These are phyloP conservation scores for Dynastes hyllus DNA, from an alignment of 2,888 invertebrate genomes.

Conservation along the genomic window DNA sequence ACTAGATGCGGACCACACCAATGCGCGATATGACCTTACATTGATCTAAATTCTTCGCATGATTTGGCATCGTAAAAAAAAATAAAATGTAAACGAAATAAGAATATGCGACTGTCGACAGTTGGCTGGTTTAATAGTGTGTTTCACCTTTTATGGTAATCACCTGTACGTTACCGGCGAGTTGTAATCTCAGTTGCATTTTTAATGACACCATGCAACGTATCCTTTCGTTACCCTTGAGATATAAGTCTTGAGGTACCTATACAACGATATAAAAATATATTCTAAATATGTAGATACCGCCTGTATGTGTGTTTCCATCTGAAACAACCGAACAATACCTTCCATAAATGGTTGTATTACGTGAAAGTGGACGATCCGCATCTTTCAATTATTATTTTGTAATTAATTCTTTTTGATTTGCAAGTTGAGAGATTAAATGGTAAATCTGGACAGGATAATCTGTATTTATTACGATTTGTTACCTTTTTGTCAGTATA, in stretches of 20 bases:
- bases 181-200: conserved; percentile 12
- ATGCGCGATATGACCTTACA: conserved; percentile 31
- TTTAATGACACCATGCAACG: conserved; percentile 16
- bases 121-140: no score
- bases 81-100: conserved; percentile 24
- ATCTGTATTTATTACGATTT: no score
- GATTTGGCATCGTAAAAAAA: conserved; percentile 12
- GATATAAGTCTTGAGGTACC: conserved; percentile 12
- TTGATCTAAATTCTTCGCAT: conserved; percentile 33
- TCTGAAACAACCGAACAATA: background rate
- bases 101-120: conserved; percentile 7
- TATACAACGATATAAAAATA: background rate
- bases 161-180: conserved; percentile 23
- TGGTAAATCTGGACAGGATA: no score
- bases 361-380: background rate
- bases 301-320: background rate
- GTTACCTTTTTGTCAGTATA: no score
- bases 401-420: no score
- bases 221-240: conserved; percentile 18
- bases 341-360: background rate
- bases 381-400: background rate
- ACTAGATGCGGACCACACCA: background rate
- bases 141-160: conserved; percentile 36
- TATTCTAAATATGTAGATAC: background rate
- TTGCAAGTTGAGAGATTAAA: no score